A percentile compares a stretch with the other conserved stretches of the same genome.
Evolutionary conservation across 2,113 vertebrate genomes (phyloP).

Genomic region (Castor canadensis): DNA sequence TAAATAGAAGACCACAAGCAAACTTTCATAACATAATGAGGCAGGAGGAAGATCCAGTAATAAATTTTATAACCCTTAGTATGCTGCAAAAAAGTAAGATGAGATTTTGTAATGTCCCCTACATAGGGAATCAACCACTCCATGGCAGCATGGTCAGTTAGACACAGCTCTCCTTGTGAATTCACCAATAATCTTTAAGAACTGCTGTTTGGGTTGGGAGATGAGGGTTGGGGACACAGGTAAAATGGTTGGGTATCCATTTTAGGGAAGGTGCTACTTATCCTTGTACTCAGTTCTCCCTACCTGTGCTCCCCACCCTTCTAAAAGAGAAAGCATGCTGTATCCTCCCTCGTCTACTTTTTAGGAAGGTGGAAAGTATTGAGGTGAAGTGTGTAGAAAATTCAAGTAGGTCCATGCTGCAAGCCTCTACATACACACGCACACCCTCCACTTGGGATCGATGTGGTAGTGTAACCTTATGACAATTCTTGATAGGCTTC

Average conservation of each 20-base stretch:
- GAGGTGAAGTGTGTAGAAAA: background rate
- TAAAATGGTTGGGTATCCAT: background rate
- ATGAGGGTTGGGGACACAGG: background rate
- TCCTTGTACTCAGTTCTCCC: background rate
- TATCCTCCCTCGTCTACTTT: background rate
- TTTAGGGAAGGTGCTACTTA: background rate
- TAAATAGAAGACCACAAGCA: background rate
- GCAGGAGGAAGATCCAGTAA: background rate
- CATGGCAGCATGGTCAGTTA: background rate
- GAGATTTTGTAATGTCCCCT: background rate
- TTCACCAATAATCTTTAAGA: background rate
- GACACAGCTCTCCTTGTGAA: background rate
- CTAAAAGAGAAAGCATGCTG: too few species aligned
- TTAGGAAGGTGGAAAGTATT: background rate
- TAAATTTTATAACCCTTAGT: background rate
- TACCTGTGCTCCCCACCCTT: background rate
- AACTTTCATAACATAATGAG: background rate
- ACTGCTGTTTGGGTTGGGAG: background rate
- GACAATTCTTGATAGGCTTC: background rate
- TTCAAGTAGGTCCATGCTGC: background rate
- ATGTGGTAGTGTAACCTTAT: background rate
- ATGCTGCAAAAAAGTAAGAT: background rate
- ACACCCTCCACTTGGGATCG: background rate
- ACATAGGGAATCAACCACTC: background rate
- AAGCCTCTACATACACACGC: background rate